phyloP scores from a whole-genome alignment of 2,888 invertebrate genomes.

The Thumatha senex region DNA sequence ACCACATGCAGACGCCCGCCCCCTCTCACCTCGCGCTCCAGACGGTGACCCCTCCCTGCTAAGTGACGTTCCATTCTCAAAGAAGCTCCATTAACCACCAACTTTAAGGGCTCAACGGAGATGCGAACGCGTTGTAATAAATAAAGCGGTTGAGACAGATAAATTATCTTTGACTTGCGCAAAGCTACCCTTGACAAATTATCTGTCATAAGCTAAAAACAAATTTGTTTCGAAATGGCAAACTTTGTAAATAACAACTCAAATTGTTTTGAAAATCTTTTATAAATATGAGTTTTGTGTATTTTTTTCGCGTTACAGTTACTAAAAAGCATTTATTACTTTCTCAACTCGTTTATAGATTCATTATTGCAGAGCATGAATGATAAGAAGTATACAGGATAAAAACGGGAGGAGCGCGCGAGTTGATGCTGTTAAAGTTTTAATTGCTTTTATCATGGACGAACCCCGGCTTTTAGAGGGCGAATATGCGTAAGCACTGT shows the following conservation, averaged over 20 bases:
- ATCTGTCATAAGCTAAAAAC: conserved; percentile 80
- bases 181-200: conserved; percentile 79
- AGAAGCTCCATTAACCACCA: conserved; percentile 77
- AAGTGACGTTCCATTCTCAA: conserved; percentile 68
- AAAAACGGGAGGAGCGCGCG: conserved; percentile 57
- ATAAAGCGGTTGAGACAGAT: conserved; percentile 81
- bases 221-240: conserved; percentile 74
- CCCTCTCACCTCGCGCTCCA: conserved; percentile 22
- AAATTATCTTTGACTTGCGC: conserved; percentile 81
- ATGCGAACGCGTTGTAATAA: conserved; percentile 78
- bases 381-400: conserved; percentile 53
- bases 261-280: conserved; percentile 57
- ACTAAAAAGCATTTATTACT: conserved; percentile 39
- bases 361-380: conserved; percentile 42
- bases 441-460: conserved; percentile 79
- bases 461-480: conserved; percentile 66
- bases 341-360: conserved; percentile 46
- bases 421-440: conserved; percentile 73
- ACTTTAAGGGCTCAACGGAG: conserved; percentile 76
- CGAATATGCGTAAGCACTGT: conserved; percentile 62
- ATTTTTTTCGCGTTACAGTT: conserved; percentile 39
- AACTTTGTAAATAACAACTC: conserved; percentile 68
- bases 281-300: conserved; percentile 41
- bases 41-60: conserved; percentile 40
- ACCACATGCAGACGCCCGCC: conserved; percentile 49